These are phyloP conservation scores for Odontomachus brunneus DNA, from an alignment of 1,140 invertebrate genomes.

Conservation along the genomic window DNA sequence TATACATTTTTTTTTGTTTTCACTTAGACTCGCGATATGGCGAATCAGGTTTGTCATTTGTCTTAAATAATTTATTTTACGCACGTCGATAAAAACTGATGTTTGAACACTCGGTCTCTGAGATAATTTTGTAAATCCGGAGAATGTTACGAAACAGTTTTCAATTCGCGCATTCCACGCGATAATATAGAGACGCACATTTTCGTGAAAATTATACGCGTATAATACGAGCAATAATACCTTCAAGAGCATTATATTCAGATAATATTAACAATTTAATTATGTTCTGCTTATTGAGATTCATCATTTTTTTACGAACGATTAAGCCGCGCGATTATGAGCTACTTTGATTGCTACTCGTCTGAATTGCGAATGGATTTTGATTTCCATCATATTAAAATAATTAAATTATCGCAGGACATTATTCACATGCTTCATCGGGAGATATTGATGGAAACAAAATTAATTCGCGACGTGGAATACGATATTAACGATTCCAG, in stretches of 20 bases:
- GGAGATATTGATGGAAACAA: constrained; percentile 19
- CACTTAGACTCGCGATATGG: no score
- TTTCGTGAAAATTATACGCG: no score
- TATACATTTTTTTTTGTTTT: no score
- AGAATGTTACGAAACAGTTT: no score
- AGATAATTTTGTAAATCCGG: no score
- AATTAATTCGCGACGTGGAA: constrained; percentile 46
- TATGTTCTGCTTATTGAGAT: constrained; percentile 19
- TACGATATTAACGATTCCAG: constrained; percentile 30
- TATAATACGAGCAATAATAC: no score
- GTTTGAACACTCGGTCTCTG: no score
- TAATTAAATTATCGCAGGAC: constrained; percentile 34
- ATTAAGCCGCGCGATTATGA: constrained; percentile 23
- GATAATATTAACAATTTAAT: constrained; percentile 17
- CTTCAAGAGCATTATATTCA: background rate
- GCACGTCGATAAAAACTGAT: no score
- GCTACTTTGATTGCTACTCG: background rate
- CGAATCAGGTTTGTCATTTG: no score
- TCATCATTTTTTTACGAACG: constrained; percentile 12
- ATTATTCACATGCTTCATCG: constrained; percentile 11
- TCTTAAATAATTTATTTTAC: no score
- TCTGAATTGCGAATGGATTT: constrained; percentile 47
- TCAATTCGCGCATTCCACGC: no score
- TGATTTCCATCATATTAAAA: constrained; percentile 38
- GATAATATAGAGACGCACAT: no score